Evolutionary conservation across 2,888 invertebrate genomes (phyloP), one percentile per base, ranked within the genome.

Genomic region (Dryadula phaetusa): DNA sequence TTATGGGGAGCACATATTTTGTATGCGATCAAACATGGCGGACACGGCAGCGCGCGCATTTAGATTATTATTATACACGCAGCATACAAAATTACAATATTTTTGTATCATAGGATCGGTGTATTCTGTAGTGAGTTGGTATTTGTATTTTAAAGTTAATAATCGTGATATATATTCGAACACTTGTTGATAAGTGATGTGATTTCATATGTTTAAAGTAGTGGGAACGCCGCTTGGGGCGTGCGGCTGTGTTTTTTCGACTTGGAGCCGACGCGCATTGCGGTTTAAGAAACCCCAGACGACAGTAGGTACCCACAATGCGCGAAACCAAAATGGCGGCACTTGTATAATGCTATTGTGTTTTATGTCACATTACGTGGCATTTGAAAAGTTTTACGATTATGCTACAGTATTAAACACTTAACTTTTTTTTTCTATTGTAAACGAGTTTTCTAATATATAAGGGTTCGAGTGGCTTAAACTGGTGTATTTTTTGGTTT

Each of bases 31-130:
- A 34, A 66, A 71, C 63, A 70, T 70, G 70, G 71, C 70, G 71
- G 68, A 67, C 85, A 83, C 82, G 72, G 84, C 89, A 87, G 89
- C 89, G 90, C 89, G 90, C 87, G 90, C 82, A 71, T 73, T 83
- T 85, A 86, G 84, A 85, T 75, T 82, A 82, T 85, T 84, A 85
- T 80, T 86, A 87, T 88, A 88, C 86, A 90, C 88, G 84, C 87
- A 81, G 84, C 90, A 87, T 87, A 87, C 85, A 86, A 80, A 83
- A 81, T 88, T 88, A 86, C 85, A 86, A 88, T 91, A 92, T 92
- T 92, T 92, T 92, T 92, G 85, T 92, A 92, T 89, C 84, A 83
- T 87, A 90, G 88, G 87, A 84, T 86, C 72, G 83, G 85, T 91
- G 90, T 91, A 90, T 81, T 87, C 87, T 77, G 88, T 91, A 92